Percentiles rank a stretch among this genome's conserved stretches.
Evolutionary conservation across 2,797 vertebrate species (phyloP).

Genomic region (Darevskia nairensis): DNA sequence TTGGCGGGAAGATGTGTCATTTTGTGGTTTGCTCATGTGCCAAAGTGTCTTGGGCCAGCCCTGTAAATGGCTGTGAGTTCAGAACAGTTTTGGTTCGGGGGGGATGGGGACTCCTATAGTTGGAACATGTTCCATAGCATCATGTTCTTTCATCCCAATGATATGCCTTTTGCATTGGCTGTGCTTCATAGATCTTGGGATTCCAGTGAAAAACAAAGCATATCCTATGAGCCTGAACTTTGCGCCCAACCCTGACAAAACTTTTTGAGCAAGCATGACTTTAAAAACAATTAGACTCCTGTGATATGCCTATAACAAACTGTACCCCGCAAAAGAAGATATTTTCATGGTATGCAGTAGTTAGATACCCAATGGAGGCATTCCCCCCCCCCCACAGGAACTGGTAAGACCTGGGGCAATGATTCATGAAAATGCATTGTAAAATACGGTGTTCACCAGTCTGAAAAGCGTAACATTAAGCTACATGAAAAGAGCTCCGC

Average conservation of each 20-base stretch:
- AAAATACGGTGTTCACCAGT: neutral
- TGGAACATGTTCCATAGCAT: too few species aligned
- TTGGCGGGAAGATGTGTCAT: too few species aligned
- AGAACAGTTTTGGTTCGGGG: too few species aligned
- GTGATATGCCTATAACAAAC: neutral
- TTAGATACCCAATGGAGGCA: neutral
- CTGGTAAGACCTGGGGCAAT: neutral
- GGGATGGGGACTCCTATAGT: too few species aligned
- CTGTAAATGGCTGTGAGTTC: too few species aligned
- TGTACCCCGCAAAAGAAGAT: neutral
- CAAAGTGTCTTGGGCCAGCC: too few species aligned
- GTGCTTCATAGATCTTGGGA: too few species aligned
- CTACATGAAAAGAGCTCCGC: constrained; percentile 6
- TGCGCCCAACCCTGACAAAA: neutral
- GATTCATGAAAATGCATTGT: constrained; percentile 26
- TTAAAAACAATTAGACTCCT: neutral
- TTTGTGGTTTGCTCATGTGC: too few species aligned
- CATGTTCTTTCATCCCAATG: too few species aligned
- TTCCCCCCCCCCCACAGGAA: neutral
- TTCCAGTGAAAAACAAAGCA: too few species aligned
- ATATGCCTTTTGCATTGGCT: too few species aligned
- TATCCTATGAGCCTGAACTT: too few species aligned
- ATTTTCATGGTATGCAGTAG: neutral
- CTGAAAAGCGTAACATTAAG: constrained; percentile 20
- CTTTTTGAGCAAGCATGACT: neutral